A percentile compares a stretch with the other conserved stretches of the same genome.
These are phyloP conservation scores for Drosophila lacertosa DNA, from an alignment of 1,140 invertebrate genomes.

Conservation along the genomic window DNA sequence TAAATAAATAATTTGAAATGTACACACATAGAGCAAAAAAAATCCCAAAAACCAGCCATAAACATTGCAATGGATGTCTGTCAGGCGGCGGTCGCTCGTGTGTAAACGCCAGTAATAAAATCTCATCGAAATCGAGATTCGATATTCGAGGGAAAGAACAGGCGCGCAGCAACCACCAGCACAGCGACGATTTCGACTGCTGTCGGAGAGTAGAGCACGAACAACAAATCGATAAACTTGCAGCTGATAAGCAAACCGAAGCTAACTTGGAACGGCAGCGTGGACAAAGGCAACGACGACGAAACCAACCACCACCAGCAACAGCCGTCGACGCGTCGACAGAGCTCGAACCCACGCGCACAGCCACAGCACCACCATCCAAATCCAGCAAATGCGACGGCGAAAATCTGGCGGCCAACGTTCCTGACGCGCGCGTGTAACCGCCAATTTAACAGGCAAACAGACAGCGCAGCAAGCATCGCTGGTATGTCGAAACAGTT, in stretches of 20 bases:
- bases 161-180: slow-evolving; percentile 73
- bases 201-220: slow-evolving; percentile 12
- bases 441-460: slow-evolving; percentile 84
- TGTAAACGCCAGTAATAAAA: slow-evolving; percentile 65
- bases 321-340: slow-evolving; percentile 10
- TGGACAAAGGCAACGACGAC: slow-evolving; percentile 6
- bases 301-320: slow-evolving; percentile 12
- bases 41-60: slow-evolving; percentile 21
- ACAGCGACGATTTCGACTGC: slow-evolving; percentile 32
- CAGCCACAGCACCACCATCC: slow-evolving; percentile 36
- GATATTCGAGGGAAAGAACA: slow-evolving; percentile 84
- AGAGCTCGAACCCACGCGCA: slow-evolving; percentile 28
- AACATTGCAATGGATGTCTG: slow-evolving; percentile 33
- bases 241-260: slow-evolving; percentile 39
- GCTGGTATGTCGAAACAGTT: slow-evolving; percentile 11
- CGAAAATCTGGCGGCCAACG: slow-evolving; percentile 31
- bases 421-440: slow-evolving; percentile 83
- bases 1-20: slow-evolving; percentile 75
- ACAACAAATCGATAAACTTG: slow-evolving; percentile 71
- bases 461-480: slow-evolving; percentile 63
- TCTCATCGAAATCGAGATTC: slow-evolving; percentile 84
- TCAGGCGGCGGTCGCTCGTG: slow-evolving; percentile 3
- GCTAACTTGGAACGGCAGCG: slow-evolving; percentile 15
- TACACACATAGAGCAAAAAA: slow-evolving; percentile 28
- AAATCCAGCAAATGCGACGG: slow-evolving; percentile 27